phyloP scores from a whole-genome alignment of 2,113 vertebrate species.

The Buteo buteo region DNA sequence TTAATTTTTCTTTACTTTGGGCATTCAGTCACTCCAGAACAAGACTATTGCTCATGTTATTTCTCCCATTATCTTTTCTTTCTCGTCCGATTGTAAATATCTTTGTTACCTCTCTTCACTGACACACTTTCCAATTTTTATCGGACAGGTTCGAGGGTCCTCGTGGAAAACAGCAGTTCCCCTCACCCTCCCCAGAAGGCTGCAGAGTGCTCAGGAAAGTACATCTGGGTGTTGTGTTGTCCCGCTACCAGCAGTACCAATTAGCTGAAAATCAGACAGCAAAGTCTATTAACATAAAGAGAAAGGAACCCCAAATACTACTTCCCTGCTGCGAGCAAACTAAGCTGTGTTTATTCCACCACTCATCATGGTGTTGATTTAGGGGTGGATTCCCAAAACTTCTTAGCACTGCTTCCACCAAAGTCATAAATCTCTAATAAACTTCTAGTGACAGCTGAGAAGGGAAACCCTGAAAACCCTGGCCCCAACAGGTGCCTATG shows the following conservation, averaged over 20 bases:
- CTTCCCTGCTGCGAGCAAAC: not conserved
- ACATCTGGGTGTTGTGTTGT: not conserved
- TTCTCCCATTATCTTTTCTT: not conserved
- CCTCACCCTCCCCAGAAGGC: not conserved
- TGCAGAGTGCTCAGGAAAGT: not conserved
- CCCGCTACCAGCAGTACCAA: not conserved
- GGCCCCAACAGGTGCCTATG: no score
- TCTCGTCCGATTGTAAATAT: not conserved
- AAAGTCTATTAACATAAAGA: not conserved
- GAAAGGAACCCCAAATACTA: not conserved
- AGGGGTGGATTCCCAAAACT: not conserved
- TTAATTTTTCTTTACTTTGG: constrained; percentile 41
- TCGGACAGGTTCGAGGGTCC: not conserved
- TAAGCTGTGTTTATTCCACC: not conserved
- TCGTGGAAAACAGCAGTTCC: not conserved
- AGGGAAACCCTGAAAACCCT: not conserved
- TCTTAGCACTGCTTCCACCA: rapidly evolving
- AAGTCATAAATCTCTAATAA: not conserved
- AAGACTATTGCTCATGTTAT: not conserved
- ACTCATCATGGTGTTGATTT: not conserved
- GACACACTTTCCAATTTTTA: not conserved
- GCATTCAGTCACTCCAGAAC: not conserved
- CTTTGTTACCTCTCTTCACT: not conserved
- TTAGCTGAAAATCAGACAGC: not conserved
- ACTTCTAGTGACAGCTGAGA: not conserved